Evolutionary conservation across 2,113 vertebrate genomes (phyloP).

Genomic region (Dasyprocta punctata): DNA sequence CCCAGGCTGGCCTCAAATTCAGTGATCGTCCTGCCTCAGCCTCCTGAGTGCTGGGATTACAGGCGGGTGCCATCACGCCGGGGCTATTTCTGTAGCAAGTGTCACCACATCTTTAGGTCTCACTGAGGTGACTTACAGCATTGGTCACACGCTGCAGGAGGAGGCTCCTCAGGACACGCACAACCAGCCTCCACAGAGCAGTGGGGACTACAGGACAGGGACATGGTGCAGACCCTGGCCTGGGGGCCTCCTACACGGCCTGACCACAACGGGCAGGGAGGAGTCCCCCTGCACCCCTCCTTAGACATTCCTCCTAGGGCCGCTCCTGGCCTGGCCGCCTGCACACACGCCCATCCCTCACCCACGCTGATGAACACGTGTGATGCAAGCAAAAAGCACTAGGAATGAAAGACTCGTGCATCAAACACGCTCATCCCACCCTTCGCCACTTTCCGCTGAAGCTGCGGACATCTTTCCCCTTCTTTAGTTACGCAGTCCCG

Average conservation of each 20-base stretch:
- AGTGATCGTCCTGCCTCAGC: background rate
- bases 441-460: background rate
- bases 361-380: background rate
- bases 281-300: background rate
- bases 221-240: background rate
- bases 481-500: background rate
- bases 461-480: background rate
- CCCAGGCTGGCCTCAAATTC: background rate
- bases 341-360: background rate
- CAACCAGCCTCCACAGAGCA: background rate
- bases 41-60: background rate
- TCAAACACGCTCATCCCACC: background rate
- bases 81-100: background rate
- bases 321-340: background rate
- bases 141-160: background rate
- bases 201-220: accelerated
- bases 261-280: background rate
- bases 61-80: background rate
- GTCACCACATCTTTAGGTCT: background rate
- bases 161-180: accelerated
- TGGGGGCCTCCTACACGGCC: background rate
- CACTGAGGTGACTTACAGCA: background rate
- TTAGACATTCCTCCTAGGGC: background rate
- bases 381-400: background rate
- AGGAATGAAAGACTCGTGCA: accelerated